Evolutionary conservation across 2,113 vertebrate genomes (phyloP), one percentile per base, ranked within the genome.

Genomic region (Antennarius striatus): DNA sequence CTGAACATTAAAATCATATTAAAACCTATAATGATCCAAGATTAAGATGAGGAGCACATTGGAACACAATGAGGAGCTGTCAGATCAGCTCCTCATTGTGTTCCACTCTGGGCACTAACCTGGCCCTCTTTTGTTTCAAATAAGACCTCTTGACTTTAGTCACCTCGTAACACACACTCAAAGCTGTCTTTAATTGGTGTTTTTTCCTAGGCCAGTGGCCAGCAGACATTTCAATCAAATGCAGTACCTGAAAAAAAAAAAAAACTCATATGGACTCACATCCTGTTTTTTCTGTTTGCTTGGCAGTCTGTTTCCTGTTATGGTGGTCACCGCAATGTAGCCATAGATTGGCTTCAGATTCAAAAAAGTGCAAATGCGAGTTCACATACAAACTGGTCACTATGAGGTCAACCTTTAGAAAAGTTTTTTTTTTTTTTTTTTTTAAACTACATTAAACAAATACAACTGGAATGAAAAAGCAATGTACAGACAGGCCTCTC

Each of bases 201-300:
- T 79, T 89, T 88, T 89, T 87, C 71, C 73, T 80, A 58, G 68
- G 65, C 74, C 68, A 79, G 61, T 46, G 60, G 71, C 80, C 77
- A 83, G 65, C 56, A 81, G 75, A 78, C 82, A 78, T 79, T 86
- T 87, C 79, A 17, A 68, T 83, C 66, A 72, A 75, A 81, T 48
- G 43, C 17, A 56, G 79, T 87, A 90, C 90, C 86, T 92, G 89
- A 58, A 75, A 78, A 87, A 82, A 79, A 22, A 59, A 68, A 68
- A 84, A 84, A 79, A 84, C 73, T 75, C 75, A 63, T 72, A 67
- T 58, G 73, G 71, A 64, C 82, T 75, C 45, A 73, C 88, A 86
- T 92, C 90, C 91, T 93, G 90, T 88, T 90, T 88, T 88, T 85
- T 84, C 81, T 71, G 77, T 81, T 84, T 85, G 68, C 81, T 47